These are phyloP conservation scores for Adrianichthys oophorus DNA, from an alignment of 2,797 vertebrate species.

Conservation along the genomic window DNA sequence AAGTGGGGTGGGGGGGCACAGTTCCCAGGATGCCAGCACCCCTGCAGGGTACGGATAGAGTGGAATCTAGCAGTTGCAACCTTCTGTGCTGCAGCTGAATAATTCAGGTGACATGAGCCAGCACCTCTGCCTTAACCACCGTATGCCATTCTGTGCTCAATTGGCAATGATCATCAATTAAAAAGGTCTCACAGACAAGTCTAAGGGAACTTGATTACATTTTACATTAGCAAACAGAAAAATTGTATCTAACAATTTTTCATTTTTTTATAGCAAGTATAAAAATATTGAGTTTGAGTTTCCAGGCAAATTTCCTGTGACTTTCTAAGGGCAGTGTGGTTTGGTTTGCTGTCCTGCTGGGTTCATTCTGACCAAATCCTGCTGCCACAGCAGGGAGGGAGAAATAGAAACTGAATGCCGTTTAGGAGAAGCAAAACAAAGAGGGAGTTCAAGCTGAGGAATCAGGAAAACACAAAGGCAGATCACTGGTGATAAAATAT, in stretches of 20 bases:
- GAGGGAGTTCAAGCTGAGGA: too few relatives aligned
- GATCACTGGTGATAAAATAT: too few relatives aligned
- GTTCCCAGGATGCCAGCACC: constrained; percentile 12
- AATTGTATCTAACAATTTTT: too few relatives aligned
- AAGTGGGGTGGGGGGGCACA: background rate
- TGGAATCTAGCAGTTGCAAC: constrained; percentile 27
- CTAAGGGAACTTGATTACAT: background rate
- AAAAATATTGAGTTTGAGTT: too few relatives aligned
- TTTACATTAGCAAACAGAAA: too few relatives aligned
- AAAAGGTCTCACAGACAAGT: constrained; percentile 14
- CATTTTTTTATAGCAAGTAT: too few relatives aligned
- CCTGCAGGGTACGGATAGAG: constrained; percentile 10
- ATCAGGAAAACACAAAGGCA: too few relatives aligned
- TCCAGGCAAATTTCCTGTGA: too few relatives aligned
- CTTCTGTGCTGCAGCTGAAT: constrained; percentile 45
- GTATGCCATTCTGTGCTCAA: constrained; percentile 15
- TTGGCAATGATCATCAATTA: constrained; percentile 12
- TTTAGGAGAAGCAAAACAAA: background rate
- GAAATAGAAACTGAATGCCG: background rate
- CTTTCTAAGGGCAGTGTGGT: too few relatives aligned
- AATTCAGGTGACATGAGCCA: constrained; percentile 41
- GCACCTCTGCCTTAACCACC: constrained; percentile 26
- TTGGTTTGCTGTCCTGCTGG: too few relatives aligned
- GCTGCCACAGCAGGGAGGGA: too few relatives aligned
- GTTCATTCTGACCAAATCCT: too few relatives aligned